Conservation (phyloP, 92 coral and sea anemone genomes). For the Palythoa grandiflora region DNA sequence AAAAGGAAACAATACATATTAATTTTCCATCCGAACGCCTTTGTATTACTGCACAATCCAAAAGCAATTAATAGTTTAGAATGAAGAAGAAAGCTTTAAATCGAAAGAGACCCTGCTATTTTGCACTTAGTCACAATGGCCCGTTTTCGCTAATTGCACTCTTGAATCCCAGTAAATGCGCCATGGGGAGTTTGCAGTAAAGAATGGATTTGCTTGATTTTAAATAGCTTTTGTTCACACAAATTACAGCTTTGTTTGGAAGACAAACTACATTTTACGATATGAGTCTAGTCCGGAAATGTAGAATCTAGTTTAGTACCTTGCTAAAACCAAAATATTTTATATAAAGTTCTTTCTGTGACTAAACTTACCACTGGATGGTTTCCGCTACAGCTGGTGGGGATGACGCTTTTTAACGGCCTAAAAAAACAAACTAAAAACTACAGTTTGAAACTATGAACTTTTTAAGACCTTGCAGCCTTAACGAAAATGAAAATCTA, state of each 20-base stretch:
- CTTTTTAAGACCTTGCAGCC: not conserved
- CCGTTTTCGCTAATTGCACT: slow-evolving; percentile 80
- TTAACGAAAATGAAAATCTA: not conserved
- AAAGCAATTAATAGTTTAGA: slow-evolving; percentile 38
- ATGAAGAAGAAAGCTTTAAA: slow-evolving; percentile 54
- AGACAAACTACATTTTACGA: slow-evolving; percentile 28
- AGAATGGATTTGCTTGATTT: slow-evolving; percentile 36
- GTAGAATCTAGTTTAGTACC: slow-evolving; percentile 14
- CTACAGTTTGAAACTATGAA: slow-evolving; percentile 14
- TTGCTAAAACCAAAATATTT: slow-evolving; percentile 26
- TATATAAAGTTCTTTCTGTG: not conserved
- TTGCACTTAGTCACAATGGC: slow-evolving; percentile 81
- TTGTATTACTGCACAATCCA: slow-evolving; percentile 24
- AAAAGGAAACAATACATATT: slow-evolving; percentile 23
- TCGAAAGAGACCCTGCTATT: slow-evolving; percentile 78
- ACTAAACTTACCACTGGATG: not conserved
- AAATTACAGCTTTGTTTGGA: slow-evolving; percentile 47
- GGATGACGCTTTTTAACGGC: not conserved
- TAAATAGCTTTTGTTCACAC: slow-evolving; percentile 51
- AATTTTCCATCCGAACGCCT: slow-evolving; percentile 35
- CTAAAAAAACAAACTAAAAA: not conserved
- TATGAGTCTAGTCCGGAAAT: slow-evolving; percentile 40
- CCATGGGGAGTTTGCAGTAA: slow-evolving; percentile 31
- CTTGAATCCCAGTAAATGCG: slow-evolving; percentile 35
- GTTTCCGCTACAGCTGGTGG: slow-evolving; percentile 16